These are phyloP conservation scores for Anarrhichthys ocellatus DNA, from an alignment of 2,113 vertebrate species.

Conservation along the genomic window DNA sequence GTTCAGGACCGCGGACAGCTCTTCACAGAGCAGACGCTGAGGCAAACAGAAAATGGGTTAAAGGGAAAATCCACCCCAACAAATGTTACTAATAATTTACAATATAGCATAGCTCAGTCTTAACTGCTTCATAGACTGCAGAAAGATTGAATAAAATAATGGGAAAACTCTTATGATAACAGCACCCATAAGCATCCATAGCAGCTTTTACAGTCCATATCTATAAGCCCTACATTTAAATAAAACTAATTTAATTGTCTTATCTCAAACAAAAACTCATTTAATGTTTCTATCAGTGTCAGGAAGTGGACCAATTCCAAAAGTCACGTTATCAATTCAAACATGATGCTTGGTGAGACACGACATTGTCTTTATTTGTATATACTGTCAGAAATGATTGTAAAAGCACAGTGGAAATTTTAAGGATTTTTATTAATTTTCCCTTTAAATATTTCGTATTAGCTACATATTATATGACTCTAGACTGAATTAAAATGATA, in stretches of 20 bases:
- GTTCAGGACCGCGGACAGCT: slow-evolving; percentile 72
- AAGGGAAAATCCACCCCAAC: neutral
- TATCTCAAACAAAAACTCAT: neutral
- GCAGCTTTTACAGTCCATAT: neutral
- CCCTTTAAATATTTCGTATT: neutral
- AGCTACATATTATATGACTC: neutral
- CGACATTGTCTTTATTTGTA: neutral
- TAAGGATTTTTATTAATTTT: neutral
- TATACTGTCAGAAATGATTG: neutral
- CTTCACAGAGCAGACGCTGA: slow-evolving; percentile 42
- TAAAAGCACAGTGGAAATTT: neutral
- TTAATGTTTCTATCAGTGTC: neutral
- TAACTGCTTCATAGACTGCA: neutral
- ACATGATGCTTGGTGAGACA: neutral
- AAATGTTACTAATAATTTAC: neutral
- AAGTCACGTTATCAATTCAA: neutral
- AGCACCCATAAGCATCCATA: neutral
- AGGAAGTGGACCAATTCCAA: neutral
- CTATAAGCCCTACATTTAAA: neutral
- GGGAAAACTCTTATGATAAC: neutral
- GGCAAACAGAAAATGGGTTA: slow-evolving; percentile 21
- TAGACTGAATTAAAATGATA: neutral
- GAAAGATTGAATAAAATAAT: neutral
- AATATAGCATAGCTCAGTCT: neutral
- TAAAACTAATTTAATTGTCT: neutral